Evolutionary conservation across 2,797 vertebrate genomes (phyloP), one percentile per base, ranked within the genome.

Genomic region (Coregonus sp.): DNA sequence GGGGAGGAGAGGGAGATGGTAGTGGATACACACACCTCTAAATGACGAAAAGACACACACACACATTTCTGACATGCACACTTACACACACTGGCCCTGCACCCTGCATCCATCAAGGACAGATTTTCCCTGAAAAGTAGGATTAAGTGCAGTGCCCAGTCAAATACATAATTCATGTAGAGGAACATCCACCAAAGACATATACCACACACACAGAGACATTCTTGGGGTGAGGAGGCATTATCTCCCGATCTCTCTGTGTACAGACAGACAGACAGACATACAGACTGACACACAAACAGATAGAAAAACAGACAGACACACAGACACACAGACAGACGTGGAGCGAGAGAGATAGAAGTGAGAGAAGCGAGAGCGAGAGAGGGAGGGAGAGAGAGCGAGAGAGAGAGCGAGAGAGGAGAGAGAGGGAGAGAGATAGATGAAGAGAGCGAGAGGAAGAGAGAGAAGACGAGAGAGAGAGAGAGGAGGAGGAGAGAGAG

Each of bases 101-200:
- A 9, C 40, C 40, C 40, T 47, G 40, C 40, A 47, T 47, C 40
- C 15, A 70, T 66, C 29, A 67, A 67, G 18, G 25, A 67, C 65
- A 33, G 9, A 14, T 67, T 67, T 67, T 33, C 65, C 20, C 29
- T 67, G 9, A 29, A 67, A 12, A 33, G 65, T 33, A 67, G 65
- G 3, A 67, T 15, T 33, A 29, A 29, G 29, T 47, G 40, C 40
- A 47, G 40, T 33, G 3, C 65, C 20, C 25, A 67, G 65, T 31
- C 12, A 67, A 67, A 67, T 67, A 67, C 65, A 67, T 67, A 33
- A 67, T 67, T 67, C 65, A 67, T 67, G 15, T 12, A 29, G 5
- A 59, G 18, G 7, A 59, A 18, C 56, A 11, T 47, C 40, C 40
- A 59, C 25, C 65, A 25, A 25, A 25, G 25, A 25, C 25, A 25